These are phyloP conservation scores for Falcunculus frontatus DNA, from an alignment of 2,113 vertebrate genomes.

Conservation along the genomic window DNA sequence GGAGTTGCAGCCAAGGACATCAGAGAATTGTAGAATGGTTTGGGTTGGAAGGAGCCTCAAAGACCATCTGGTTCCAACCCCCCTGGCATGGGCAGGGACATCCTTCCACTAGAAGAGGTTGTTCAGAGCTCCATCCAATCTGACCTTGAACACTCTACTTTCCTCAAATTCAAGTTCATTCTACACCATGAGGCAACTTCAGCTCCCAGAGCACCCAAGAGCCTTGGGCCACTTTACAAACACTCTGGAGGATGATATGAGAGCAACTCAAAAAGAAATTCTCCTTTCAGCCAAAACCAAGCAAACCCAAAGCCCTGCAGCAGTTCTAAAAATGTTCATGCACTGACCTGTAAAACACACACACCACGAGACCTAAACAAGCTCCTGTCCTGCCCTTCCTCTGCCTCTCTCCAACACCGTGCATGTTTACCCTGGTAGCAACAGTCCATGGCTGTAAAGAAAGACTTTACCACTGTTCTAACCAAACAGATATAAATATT, in stretches of 20 bases:
- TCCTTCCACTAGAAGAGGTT: not conserved
- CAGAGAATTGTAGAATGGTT: not conserved
- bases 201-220: not conserved
- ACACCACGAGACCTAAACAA: accelerated
- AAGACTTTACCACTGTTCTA: not conserved
- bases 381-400: not conserved
- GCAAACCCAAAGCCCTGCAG: not conserved
- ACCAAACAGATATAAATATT: not conserved
- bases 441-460: not conserved
- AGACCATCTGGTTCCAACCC: too few relatives aligned
- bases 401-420: not conserved
- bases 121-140: not conserved
- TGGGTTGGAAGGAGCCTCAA: not conserved
- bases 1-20: too few relatives aligned
- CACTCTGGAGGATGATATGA: accelerated
- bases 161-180: not conserved
- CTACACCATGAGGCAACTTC: not conserved
- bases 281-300: not conserved
- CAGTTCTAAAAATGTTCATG: not conserved
- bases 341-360: not conserved
- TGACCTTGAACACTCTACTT: not conserved
- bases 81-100: not conserved
- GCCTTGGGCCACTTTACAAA: not conserved
- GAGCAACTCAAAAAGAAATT: not conserved
- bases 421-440: accelerated